Base-by-base conservation (phyloP, 2,888 invertebrate genomes). In the Helleia helle region DNA sequence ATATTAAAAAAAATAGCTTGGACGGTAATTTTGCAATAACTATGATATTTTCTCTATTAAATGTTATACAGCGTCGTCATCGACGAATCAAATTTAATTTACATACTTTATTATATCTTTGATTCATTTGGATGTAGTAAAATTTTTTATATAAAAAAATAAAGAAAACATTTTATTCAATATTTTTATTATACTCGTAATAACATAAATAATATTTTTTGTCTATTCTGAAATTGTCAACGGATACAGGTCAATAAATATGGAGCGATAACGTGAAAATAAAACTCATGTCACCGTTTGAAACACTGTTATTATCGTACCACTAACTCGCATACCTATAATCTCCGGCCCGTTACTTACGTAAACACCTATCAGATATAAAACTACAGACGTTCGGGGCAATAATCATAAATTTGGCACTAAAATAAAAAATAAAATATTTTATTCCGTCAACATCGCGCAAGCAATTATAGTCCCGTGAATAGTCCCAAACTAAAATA, bases 401-500 rank as follows among this genome's bases (percentile, higher is more conserved):
- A 39, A 39, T 31, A 25, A 39, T 39, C 39, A 30, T 39, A 39
- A 39, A 39, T 39, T 24, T 39, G 34, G 7, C n/a, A 28, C 14
- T 13, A 30, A 30, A 30, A 31, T 30, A 39, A 29, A 30, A 30
- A 31, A 30, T 15, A 31, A 30, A 8, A 24, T 11, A 25, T 15
- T 11, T 29, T 30, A 18, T 12, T 24, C 30, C 14, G 29, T 25
- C 30, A 29, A 29, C 29, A 13, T 18, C 7, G 18, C 34, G 24
- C 22, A 15, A 15, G 30, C 39, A 39, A 39, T 30, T 39, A 39
- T 22, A 24, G 28, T 9, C 13, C 30, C 30, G 24, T 30, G 39
- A 39, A 29, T 39, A 34, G 34, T 34, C 12, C 22, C 34, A 18
- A 36, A 41, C 34, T 41, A 18, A 41, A 43, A 44, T 47, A 41